A percentile compares a stretch with the other conserved stretches of the same genome.
Evolutionary conservation across 1,140 invertebrate species (phyloP).

Genomic region (Mamestra configurata): DNA sequence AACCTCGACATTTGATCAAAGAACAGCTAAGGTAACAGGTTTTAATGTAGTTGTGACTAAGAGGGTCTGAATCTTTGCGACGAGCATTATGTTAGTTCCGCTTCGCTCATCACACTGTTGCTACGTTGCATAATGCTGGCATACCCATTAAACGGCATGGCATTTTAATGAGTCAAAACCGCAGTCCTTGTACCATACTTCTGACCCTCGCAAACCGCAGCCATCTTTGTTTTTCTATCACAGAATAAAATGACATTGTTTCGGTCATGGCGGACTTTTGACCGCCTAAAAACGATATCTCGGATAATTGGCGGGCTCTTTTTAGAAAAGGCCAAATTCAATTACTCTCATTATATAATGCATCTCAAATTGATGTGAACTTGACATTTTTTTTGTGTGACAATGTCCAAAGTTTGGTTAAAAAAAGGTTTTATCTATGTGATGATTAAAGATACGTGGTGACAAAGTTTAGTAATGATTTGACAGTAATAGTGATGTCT

Average conservation of each 20-base stretch:
- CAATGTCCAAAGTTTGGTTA: background rate
- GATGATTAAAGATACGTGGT: too few species aligned
- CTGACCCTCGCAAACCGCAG: constrained; percentile 10
- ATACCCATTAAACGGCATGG: background rate
- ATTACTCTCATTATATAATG: constrained; percentile 36
- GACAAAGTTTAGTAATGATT: too few species aligned
- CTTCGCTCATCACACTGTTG: background rate
- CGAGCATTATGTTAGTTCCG: background rate
- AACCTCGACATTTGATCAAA: too few species aligned
- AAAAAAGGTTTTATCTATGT: background rate
- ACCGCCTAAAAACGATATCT: background rate
- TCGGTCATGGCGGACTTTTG: constrained; percentile 5
- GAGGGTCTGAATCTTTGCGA: too few species aligned
- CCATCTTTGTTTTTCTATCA: background rate
- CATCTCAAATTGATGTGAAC: constrained; percentile 17
- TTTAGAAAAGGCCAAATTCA: constrained; percentile 20
- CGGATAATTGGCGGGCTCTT: background rate
- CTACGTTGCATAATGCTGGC: background rate
- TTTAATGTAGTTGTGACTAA: too few species aligned
- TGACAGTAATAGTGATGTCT: too few species aligned
- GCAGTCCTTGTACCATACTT: background rate
- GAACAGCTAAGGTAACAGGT: too few species aligned
- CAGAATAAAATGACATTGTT: background rate
- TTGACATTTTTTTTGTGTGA: background rate
- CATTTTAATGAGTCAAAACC: constrained; percentile 4